Conservation (phyloP, 2,888 invertebrate species). For the Protonemura montana region DNA sequence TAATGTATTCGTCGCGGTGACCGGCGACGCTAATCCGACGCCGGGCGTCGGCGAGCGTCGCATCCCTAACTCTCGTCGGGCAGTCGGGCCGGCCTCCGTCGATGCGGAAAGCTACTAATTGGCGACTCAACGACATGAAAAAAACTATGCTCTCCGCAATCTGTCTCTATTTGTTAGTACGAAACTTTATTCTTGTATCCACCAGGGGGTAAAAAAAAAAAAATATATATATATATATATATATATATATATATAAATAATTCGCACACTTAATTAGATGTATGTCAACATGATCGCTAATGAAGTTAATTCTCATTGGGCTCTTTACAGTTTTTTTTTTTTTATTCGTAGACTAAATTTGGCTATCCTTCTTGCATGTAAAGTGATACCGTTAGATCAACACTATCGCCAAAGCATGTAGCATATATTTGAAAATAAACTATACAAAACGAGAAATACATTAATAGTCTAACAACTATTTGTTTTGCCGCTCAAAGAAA, state of each 20-base stretch:
- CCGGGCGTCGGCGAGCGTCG: background rate
- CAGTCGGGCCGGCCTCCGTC: slow-evolving; percentile 17
- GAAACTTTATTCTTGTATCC: background rate
- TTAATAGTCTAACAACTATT: background rate
- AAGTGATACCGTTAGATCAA: background rate
- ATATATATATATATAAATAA: no score
- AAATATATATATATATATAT: no score
- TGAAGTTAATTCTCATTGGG: background rate
- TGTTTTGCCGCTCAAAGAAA: background rate
- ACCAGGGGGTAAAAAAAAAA: background rate
- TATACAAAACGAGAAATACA: background rate
- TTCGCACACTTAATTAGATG: background rate
- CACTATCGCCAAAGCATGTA: background rate
- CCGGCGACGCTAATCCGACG: slow-evolving; percentile 17
- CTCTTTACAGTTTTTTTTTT: background rate
- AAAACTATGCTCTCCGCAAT: slow-evolving; percentile 25
- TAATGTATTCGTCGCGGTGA: slow-evolving; percentile 33
- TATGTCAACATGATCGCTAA: background rate
- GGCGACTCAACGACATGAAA: slow-evolving; percentile 38
- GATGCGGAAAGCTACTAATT: slow-evolving; percentile 42
- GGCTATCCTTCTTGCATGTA: background rate
- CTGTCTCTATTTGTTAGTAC: slow-evolving; percentile 27
- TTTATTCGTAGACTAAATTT: background rate
- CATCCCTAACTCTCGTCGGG: background rate
- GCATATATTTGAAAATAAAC: background rate